Percentiles rank a stretch among this genome's conserved stretches.
These are phyloP conservation scores for Taenioides sp. DNA, from an alignment of 2,797 vertebrate species.

Conservation along the genomic window DNA sequence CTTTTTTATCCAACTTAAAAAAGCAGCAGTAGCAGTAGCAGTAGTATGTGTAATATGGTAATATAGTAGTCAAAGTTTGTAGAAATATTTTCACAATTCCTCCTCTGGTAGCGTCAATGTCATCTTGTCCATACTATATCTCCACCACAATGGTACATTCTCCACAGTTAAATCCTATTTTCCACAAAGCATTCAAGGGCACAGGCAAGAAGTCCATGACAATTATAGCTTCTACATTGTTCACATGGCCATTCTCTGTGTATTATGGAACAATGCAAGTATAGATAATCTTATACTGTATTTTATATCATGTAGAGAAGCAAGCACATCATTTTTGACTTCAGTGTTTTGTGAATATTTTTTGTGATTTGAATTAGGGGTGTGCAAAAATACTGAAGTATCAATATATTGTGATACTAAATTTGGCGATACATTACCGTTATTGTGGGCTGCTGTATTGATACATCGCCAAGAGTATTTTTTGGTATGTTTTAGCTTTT, in stretches of 20 bases:
- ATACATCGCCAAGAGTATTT: too few species aligned
- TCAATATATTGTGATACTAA: too few species aligned
- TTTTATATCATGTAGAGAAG: neutral
- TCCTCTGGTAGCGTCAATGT: neutral
- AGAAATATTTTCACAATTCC: neutral
- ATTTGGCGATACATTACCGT: too few species aligned
- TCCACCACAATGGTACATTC: neutral
- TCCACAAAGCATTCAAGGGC: neutral
- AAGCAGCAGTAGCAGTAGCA: neutral
- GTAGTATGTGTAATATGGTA: neutral
- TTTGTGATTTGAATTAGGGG: neutral
- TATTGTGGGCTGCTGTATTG: too few species aligned
- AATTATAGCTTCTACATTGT: neutral
- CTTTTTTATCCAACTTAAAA: too few species aligned
- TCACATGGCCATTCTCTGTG: neutral
- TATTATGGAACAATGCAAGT: neutral
- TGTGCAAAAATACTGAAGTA: too few species aligned
- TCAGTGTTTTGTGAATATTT: neutral
- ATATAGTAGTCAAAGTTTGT: neutral
- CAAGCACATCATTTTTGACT: neutral
- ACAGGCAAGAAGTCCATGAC: neutral
- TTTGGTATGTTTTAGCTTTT: too few species aligned
- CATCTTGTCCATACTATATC: neutral
- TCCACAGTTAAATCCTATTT: conserved; percentile 5
- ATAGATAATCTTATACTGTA: neutral